phyloP scores from a whole-genome alignment of 2,797 vertebrate genomes.

The Tarsius wallacei region DNA sequence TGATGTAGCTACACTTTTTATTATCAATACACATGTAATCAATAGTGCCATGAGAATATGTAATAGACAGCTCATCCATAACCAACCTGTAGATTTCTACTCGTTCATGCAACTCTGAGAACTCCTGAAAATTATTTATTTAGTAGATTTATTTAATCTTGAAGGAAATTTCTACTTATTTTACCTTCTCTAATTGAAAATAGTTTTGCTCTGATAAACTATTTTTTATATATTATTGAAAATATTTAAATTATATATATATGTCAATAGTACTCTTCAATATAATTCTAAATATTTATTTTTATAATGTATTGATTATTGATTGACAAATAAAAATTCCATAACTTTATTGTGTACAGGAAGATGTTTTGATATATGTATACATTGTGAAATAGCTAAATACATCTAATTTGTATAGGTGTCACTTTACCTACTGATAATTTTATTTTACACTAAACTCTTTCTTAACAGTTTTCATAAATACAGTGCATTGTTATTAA shows the following conservation, averaged over 20 bases:
- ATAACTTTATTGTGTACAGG: not conserved
- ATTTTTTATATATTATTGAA: constrained; percentile 24
- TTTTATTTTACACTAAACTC: too few relatives aligned
- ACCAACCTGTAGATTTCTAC: constrained; percentile 12
- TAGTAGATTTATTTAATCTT: constrained; percentile 78
- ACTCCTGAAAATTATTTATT: constrained; percentile 66
- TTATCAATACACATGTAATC: constrained; percentile 78
- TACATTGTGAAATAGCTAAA: not conserved
- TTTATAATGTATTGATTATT: not conserved
- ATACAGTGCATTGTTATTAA: too few relatives aligned
- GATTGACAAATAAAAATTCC: not conserved
- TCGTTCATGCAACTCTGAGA: constrained; percentile 59
- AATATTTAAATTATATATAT: not conserved
- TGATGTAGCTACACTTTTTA: constrained; percentile 83
- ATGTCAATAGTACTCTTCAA: not conserved
- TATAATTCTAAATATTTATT: not conserved
- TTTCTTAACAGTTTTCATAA: too few relatives aligned
- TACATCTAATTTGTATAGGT: not conserved
- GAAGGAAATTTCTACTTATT: constrained; percentile 78
- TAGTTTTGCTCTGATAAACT: constrained; percentile 21
- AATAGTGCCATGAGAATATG: constrained; percentile 77
- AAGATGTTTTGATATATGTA: not conserved
- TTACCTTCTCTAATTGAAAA: constrained; percentile 65
- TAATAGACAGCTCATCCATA: not conserved
- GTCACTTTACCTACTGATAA: not conserved